Evolutionary conservation across 2,113 vertebrate genomes (phyloP).

Genomic region (Felis catus): F.catus_Fca126_mat1.0 CM031420.1:116093501-116094000

Average conservation of each 20-base stretch:
- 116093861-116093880: not conserved
- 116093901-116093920: not conserved
- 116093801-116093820: not conserved
- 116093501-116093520: too few relatives aligned
- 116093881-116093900: not conserved
- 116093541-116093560: too few relatives aligned
- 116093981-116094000: not conserved
- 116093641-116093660: too few relatives aligned
- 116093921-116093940: not conserved
- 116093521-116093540: too few relatives aligned
- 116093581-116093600: too few relatives aligned
- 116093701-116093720: not conserved
- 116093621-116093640: too few relatives aligned
- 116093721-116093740: not conserved
- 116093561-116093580: too few relatives aligned
- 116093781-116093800: not conserved
- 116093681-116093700: too few relatives aligned
- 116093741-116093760: not conserved
- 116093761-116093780: not conserved
- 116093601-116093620: too few relatives aligned
- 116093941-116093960: not conserved
- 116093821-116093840: not conserved
- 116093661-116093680: too few relatives aligned
- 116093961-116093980: not conserved
- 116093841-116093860: not conserved